Conservation (phyloP, 2,797 vertebrate species). For the Falco naumanni region DNA sequence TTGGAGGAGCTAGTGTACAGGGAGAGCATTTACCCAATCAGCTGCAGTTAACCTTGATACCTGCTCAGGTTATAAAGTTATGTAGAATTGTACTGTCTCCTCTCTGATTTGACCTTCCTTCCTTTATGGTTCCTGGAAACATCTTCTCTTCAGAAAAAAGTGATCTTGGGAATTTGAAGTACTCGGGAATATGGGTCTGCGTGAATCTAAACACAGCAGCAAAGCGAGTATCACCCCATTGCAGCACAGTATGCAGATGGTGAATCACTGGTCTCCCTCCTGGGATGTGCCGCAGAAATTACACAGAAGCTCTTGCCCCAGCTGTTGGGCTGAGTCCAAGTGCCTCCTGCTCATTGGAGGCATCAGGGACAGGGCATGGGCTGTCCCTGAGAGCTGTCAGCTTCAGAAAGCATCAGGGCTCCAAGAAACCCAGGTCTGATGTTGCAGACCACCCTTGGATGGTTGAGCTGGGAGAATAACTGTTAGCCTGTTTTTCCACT, state of each 20-base stretch:
- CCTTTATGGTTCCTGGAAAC: not conserved
- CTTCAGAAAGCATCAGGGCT: not conserved
- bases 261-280: rapidly evolving
- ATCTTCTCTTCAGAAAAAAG: not conserved
- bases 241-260: rapidly evolving
- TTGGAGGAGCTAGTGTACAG: not conserved
- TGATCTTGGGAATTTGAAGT: not conserved
- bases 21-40: not conserved
- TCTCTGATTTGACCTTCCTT: not conserved
- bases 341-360: not conserved
- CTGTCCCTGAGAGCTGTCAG: not conserved
- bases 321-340: not conserved
- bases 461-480: not conserved
- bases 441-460: not conserved
- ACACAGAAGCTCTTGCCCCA: not conserved
- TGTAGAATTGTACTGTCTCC: not conserved
- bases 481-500: rapidly evolving
- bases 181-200: rapidly evolving
- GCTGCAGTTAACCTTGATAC: not conserved
- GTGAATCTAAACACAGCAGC: not conserved
- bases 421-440: not conserved
- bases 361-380: rapidly evolving
- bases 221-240: not conserved
- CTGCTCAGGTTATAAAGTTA: not conserved
- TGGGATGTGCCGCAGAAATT: not conserved